Evolutionary conservation across 1,140 invertebrate genomes (phyloP), one percentile per base, ranked within the genome.

Genomic region (Penaeus vannamei): DNA sequence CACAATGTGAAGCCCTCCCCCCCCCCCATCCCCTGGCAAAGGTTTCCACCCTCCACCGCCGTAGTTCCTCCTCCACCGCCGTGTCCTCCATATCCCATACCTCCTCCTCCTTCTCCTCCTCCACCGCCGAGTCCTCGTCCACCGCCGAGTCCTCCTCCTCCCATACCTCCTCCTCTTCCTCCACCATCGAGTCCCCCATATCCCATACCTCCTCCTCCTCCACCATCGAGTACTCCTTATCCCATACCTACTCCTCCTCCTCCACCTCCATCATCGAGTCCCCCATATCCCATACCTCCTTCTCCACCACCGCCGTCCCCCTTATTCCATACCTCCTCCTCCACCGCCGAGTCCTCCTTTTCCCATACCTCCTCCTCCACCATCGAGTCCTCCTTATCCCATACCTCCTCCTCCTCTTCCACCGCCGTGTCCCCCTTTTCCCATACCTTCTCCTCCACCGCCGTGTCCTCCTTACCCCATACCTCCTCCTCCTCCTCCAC

Each of bases 401-500:
- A n/a, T n/a, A n/a, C n/a, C n/a, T n/a, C n/a, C n/a, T n/a, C n/a
- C n/a, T n/a, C n/a, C n/a, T 66, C 64, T 3, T 66, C 12, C 26
- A 7, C 64, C 64, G 26, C 14, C 64, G 22, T 0, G 22, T 23
- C 14, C 26, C 64, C 26, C 14, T 26, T 66, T n/a, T 64, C n/a
- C n/a, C n/a, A n/a, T n/a, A n/a, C 62, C n/a, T 64, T n/a, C 62
- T 64, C n/a, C 62, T n/a, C 62, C 62, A 19, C 62, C 62, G 17
- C 62, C 17, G 62, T 17, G 17, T n/a, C n/a, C n/a, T n/a, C n/a
- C n/a, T n/a, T n/a, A n/a, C n/a, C n/a, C n/a, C n/a, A n/a, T n/a
- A n/a, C n/a, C 62, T 64, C 62, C 62, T 64, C 62, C n/a, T 64
- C n/a, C n/a, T 64, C 62, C 62, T n/a, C n/a, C n/a, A n/a, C n/a